Percentiles rank a stretch among this genome's conserved stretches.
These are phyloP conservation scores for Semicossyphus pulcher DNA, from an alignment of 2,113 vertebrate genomes.

Conservation along the genomic window DNA sequence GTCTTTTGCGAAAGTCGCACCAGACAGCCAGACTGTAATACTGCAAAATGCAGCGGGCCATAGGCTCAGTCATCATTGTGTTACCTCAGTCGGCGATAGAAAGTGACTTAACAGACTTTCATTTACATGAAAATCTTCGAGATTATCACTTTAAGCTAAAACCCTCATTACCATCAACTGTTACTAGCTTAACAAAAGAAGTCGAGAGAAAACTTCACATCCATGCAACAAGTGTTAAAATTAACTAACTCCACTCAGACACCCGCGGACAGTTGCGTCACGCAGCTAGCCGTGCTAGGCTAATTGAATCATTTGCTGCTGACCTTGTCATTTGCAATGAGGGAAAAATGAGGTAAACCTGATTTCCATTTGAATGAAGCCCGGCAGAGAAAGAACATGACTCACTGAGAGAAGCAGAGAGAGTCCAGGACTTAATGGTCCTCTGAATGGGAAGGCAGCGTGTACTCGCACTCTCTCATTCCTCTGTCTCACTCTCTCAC, in stretches of 20 bases:
- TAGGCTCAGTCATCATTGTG: no score
- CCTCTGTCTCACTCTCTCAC: slow-evolving; percentile 21
- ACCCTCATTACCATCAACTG: no score
- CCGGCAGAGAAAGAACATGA: slow-evolving; percentile 68
- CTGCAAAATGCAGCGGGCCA: no score
- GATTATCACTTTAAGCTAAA: no score
- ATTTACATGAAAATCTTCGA: no score
- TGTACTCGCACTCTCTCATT: slow-evolving; percentile 33
- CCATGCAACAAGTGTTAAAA: neutral
- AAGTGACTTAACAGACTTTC: no score
- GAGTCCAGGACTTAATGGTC: slow-evolving; percentile 57
- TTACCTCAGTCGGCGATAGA: no score
- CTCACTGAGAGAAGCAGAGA: slow-evolving; percentile 48
- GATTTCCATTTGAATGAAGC: slow-evolving; percentile 72
- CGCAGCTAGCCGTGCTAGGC: slow-evolving; percentile 43
- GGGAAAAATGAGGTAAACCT: slow-evolving; percentile 65
- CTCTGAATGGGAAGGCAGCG: slow-evolving; percentile 58
- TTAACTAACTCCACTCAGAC: slow-evolving; percentile 19
- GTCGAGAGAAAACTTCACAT: no score
- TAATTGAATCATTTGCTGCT: slow-evolving; percentile 69
- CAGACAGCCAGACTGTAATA: no score
- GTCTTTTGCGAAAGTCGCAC: no score
- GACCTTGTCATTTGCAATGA: slow-evolving; percentile 73
- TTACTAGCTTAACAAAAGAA: no score
- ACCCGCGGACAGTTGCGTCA: slow-evolving; percentile 32